Conservation (phyloP, 2,888 invertebrate genomes). For the Allophyes oxyacanthae region DNA sequence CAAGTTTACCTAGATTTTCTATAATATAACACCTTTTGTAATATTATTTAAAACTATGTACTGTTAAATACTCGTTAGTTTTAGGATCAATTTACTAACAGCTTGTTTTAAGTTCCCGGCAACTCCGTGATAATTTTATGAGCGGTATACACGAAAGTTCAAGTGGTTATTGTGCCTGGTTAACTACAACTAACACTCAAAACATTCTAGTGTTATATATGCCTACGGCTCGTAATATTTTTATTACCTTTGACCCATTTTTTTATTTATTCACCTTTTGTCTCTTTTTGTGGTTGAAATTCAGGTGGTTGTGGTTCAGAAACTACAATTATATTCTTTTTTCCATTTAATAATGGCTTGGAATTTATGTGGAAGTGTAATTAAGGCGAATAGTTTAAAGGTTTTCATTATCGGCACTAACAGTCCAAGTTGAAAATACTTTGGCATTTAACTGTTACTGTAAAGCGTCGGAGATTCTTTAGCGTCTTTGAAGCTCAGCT, state of each 20-base stretch:
- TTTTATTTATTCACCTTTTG: slow-evolving; percentile 59
- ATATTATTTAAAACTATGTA: slow-evolving; percentile 35
- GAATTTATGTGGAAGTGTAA: slow-evolving; percentile 24
- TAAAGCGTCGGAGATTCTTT: slow-evolving; percentile 21
- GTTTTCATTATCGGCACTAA: slow-evolving; percentile 31
- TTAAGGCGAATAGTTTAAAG: slow-evolving; percentile 31
- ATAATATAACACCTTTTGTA: slow-evolving; percentile 6
- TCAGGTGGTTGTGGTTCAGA: too few relatives aligned
- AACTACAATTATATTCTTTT: too few relatives aligned
- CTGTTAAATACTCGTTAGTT: slow-evolving; percentile 59
- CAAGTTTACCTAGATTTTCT: too few relatives aligned
- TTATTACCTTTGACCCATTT: slow-evolving; percentile 68
- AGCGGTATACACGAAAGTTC: slow-evolving; percentile 81
- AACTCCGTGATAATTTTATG: slow-evolving; percentile 83
- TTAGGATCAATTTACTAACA: slow-evolving; percentile 79
- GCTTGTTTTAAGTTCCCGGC: slow-evolving; percentile 79
- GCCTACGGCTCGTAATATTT: slow-evolving; percentile 53
- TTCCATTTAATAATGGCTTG: slow-evolving; percentile 11
- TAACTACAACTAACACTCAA: slow-evolving; percentile 54
- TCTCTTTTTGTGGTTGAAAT: slow-evolving; percentile 50
- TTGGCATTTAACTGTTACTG: slow-evolving; percentile 38
- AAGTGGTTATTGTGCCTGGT: slow-evolving; percentile 68
- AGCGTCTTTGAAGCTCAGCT: slow-evolving; percentile 28
- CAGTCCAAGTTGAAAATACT: slow-evolving; percentile 40
- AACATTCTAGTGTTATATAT: slow-evolving; percentile 60